Evolutionary conservation across 2,113 vertebrate species (phyloP), one percentile per base, ranked within the genome.

Genomic region (Mormyrus iriodes): DNA sequence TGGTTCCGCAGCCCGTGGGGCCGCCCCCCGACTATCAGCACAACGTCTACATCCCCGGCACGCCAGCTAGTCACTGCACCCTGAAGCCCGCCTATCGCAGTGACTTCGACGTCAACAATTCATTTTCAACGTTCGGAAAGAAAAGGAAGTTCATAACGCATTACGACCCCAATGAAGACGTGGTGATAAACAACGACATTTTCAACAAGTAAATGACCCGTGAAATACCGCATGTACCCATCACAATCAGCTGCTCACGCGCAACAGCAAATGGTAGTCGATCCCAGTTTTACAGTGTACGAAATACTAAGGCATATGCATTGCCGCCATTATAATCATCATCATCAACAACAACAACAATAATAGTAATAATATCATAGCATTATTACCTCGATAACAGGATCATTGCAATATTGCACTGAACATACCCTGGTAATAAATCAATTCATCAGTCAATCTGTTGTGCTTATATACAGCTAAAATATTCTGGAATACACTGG

Each of bases 111-210:
- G 96, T 96, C 91, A 97, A 97, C 93, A 98, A 97, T 93, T 95
- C 97, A 88, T 98, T 98, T 93, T 98, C 97, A 86, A 98, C 97
- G 85, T 98, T 98, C 90, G 97, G 97, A 87, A 98, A 98, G 94
- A 97, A 95, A 91, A 95, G 96, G 65, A 97, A 96, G 90, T 96
- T 97, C 91, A 96, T 97, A 58, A 96, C 96, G 61, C 95, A 93
- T 90, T 94, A 93, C 27, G 95, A 96, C 69, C 95, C 96, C 82
- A 95, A 95, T 53, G 97, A 97, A 52, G 96, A 95, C 27, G 92
- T 95, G 88, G 95, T 98, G 55, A 97, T 98, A 94, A 98, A 97
- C 94, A 98, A 98, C 0, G 96, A 97, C 92, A 92, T 98, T 88
- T 96, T 95, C 89, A 96, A 96, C 88, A 95, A 96, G 90, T 96